Evolutionary conservation across 2,888 invertebrate species (phyloP), one percentile per base, ranked within the genome.

Genomic region (Orchesellides sinensis): DNA sequence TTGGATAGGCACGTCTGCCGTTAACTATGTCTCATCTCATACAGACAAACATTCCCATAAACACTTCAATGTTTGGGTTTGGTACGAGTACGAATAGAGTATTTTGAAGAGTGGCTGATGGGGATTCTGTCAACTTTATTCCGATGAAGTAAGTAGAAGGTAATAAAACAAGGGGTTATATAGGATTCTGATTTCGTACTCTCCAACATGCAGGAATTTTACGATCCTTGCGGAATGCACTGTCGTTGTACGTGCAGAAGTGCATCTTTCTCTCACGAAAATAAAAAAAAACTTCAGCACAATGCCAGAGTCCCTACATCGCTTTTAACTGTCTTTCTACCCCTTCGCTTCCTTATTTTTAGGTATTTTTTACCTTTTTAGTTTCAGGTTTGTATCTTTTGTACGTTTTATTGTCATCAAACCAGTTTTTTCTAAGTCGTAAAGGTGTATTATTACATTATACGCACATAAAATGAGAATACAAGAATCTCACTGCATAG

Each of bases 91-190:
- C n/a, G n/a, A n/a, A n/a, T n/a, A n/a, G n/a, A n/a, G n/a, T n/a
- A 27, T 49, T 52, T 17, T 21, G 4, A 40, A 40, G 40, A 40
- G 40, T 40, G 40, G 14, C 40, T 40, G 52, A 78, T 47, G 54
- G 54, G 70, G 56, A n/a, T 79, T 70, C 35, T 79, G 79, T 79
- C 79, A 79, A 79, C 70, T 79, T 69, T 63, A 70, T 78, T 78
- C 69, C 78, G 52, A 17, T 23, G 54, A 25, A 25, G 23, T 23
- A 25, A 8, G 47, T 47, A n/a, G 32, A 32, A 32, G 32, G 40
- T n/a, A 1, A 17, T 49, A 49, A 49, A 49, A 49, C 49, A 49
- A 49, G 17, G 8, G 49, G 19, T 19, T n/a, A 12, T 2, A 14
- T 14, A 10, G 40, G 10, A 40, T 40, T 1, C 10, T n/a, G n/a